Evolutionary conservation across 2,888 invertebrate species (phyloP), one percentile per base, ranked within the genome.

Genomic region (Orthosia gothica): DNA sequence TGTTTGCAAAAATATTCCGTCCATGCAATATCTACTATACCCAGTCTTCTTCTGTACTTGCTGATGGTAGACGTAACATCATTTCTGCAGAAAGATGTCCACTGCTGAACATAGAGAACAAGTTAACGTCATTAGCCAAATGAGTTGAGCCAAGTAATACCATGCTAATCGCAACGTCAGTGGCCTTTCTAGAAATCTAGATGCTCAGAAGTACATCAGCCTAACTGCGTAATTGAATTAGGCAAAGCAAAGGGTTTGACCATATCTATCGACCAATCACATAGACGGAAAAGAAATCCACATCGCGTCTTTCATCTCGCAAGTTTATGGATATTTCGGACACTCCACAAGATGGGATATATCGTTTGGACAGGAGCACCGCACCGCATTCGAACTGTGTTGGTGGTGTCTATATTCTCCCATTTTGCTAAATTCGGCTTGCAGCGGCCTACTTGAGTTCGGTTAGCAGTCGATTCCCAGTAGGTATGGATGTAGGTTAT

Each of bases 401-500:
- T 1, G 32, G 32, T 32, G 32, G 32, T 5, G 32, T 32, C 32
- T 32, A 7, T 32, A 32, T 7, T 32, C 32, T 32, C 32, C 32
- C 32, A 52, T 20, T 20, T 20, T 20, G 54, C 20, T 54, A n/a
- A 13, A 54, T n/a, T 20, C 13, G 2, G 20, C 20, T 54, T 54
- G 20, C 54, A 54, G 54, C 20, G 20, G 54, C 20, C 54, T 20
- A 54, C 20, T 20, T 54, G 54, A 20, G 54, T 20, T 9, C 54
- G 54, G 54, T 20, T 3, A 13, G 20, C 54, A 54, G 13, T 59
- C 13, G 18, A 18, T 40, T 13, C 7, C 16, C 52, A 40, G 40
- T 69, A n/a, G 15, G 18, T 50, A 32, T 15, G 16, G 16, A 62
- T 62, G 16, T 73, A 54, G 66, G 58, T 47, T 40, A 61, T n/a